Evolutionary conservation across 2,888 invertebrate species (phyloP).

Genomic region (Arrhopalites spinosus): DNA sequence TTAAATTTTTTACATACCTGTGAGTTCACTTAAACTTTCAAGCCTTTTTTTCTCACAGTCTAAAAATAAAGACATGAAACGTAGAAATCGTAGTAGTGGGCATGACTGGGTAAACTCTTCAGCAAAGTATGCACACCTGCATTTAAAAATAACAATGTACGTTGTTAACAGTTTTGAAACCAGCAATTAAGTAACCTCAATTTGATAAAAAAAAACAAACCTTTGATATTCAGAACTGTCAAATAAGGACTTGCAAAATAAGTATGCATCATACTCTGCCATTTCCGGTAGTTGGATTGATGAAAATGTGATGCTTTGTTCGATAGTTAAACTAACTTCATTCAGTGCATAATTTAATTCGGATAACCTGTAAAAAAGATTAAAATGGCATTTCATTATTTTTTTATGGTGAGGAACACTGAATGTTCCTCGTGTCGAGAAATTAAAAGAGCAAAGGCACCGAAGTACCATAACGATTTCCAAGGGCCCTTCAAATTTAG

Average conservation of each 20-base stretch:
- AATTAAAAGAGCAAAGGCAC: constrained; percentile 12
- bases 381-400: neutral
- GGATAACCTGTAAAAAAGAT: constrained; percentile 66
- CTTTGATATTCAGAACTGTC: constrained; percentile 88
- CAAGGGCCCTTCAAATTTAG: too few relatives aligned
- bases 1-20: constrained; percentile 58
- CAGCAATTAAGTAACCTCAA: too few relatives aligned
- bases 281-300: constrained; percentile 57
- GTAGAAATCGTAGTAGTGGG: constrained; percentile 77
- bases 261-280: constrained; percentile 74
- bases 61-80: constrained; percentile 83
- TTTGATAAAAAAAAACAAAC: too few relatives aligned
- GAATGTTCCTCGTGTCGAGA: neutral
- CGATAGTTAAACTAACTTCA: constrained; percentile 65
- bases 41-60: constrained; percentile 87
- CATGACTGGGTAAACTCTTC: constrained; percentile 67
- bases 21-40: constrained; percentile 75
- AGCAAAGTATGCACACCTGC: constrained; percentile 78
- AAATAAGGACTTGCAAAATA: constrained; percentile 83
- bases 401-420: neutral
- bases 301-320: constrained; percentile 41
- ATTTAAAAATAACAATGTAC: constrained; percentile 3
- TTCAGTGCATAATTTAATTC: constrained; percentile 80
- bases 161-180: too few relatives aligned
- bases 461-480: too few relatives aligned